Percentiles rank a stretch among this genome's conserved stretches.
Conservation (phyloP, 1,140 invertebrate genomes). For the Chymomyza costata region DNA sequence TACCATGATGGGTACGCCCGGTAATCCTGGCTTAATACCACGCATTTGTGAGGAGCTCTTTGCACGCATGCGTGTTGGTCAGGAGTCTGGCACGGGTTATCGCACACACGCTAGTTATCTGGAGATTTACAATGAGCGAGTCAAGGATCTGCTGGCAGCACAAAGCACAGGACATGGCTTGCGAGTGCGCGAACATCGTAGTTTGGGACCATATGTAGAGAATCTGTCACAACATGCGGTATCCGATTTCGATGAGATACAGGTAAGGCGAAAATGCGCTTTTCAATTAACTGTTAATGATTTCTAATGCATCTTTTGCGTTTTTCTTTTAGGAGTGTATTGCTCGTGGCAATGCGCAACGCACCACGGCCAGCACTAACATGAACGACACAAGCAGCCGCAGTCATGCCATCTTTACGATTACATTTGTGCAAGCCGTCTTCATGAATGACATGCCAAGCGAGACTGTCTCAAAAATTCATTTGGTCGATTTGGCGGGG, state of each 20-base stretch:
- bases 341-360: slow-evolving; percentile 85
- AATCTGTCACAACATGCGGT: slow-evolving; percentile 91
- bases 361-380: slow-evolving; percentile 88
- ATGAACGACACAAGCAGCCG: slow-evolving; percentile 93
- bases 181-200: slow-evolving; percentile 93
- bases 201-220: slow-evolving; percentile 94
- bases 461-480: slow-evolving; percentile 92
- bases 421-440: slow-evolving; percentile 91
- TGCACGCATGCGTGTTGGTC: slow-evolving; percentile 84
- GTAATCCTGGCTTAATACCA: slow-evolving; percentile 89
- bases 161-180: slow-evolving; percentile 83
- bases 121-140: slow-evolving; percentile 94
- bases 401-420: slow-evolving; percentile 97
- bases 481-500: slow-evolving; percentile 91
- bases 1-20: slow-evolving; percentile 96
- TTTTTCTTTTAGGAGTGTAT: slow-evolving; percentile 80
- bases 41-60: slow-evolving; percentile 89
- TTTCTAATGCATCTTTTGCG: background rate
- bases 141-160: slow-evolving; percentile 88
- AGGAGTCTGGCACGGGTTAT: slow-evolving; percentile 88
- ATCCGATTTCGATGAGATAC: slow-evolving; percentile 89
- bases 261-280: slow-evolving; percentile 77
- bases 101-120: slow-evolving; percentile 90
- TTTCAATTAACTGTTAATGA: background rate
- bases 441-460: slow-evolving; percentile 89